Conservation (phyloP, 1,140 invertebrate genomes). For the Apocrypta bakeri region DNA sequence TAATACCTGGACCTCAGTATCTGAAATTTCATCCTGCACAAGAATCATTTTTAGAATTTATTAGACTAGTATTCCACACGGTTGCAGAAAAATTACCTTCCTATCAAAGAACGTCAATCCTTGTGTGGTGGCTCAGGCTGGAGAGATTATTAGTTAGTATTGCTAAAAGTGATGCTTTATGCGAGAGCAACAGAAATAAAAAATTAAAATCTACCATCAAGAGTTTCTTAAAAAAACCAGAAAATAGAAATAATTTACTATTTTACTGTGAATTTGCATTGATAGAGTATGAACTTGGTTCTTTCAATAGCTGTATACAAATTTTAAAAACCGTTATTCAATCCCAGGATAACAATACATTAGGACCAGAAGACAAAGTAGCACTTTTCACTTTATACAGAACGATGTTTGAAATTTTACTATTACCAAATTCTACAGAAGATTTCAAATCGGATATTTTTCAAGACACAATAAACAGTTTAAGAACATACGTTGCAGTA, state of each 20-base stretch:
- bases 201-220: slow-evolving; percentile 75
- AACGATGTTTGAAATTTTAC: slow-evolving; percentile 70
- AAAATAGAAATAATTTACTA: slow-evolving; percentile 76
- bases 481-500: neutral
- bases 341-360: slow-evolving; percentile 59
- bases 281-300: slow-evolving; percentile 76
- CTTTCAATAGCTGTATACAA: slow-evolving; percentile 68
- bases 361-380: slow-evolving; percentile 60
- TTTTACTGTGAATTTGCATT: slow-evolving; percentile 80
- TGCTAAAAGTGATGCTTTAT: slow-evolving; percentile 69
- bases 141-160: slow-evolving; percentile 75
- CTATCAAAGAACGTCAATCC: slow-evolving; percentile 70
- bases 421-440: slow-evolving; percentile 59
- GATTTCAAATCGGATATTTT: slow-evolving; percentile 15
- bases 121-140: slow-evolving; percentile 78
- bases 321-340: slow-evolving; percentile 74
- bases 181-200: slow-evolving; percentile 67
- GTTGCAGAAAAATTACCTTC: slow-evolving; percentile 63
- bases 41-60: slow-evolving; percentile 76
- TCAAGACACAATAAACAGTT: neutral
- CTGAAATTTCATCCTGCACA: slow-evolving; percentile 76
- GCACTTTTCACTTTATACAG: slow-evolving; percentile 71
- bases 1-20: slow-evolving; percentile 77
- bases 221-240: slow-evolving; percentile 73
- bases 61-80: slow-evolving; percentile 67